Conservation (phyloP, 2,888 invertebrate genomes). For the Leptarthrus brevirostris region DNA sequence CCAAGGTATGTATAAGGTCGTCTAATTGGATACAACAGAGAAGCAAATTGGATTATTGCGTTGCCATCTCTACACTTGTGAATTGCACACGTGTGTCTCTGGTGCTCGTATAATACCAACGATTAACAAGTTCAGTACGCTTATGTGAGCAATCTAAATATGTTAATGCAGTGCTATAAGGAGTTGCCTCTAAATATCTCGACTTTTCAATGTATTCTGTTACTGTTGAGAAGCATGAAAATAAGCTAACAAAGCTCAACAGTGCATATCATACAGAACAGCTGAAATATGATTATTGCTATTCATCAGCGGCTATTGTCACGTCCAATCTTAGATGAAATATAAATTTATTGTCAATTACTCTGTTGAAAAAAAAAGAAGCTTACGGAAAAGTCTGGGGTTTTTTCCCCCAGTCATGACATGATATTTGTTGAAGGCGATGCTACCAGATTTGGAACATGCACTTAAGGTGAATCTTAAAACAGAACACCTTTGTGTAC, state of each 20-base stretch:
- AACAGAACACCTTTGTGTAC: not conserved
- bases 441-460: not conserved
- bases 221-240: no score
- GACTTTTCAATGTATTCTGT: no score
- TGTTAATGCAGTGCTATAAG: no score
- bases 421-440: not conserved
- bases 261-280: not conserved
- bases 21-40: constrained; percentile 57
- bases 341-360: constrained; percentile 32
- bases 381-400: constrained; percentile 5
- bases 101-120: constrained; percentile 16
- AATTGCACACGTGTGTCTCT: constrained; percentile 54
- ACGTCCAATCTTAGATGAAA: not conserved
- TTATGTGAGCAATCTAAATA: not conserved
- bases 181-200: no score
- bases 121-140: not conserved
- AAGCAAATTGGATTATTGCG: constrained; percentile 57
- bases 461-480: not conserved
- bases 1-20: constrained; percentile 57
- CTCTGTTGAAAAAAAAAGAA: not conserved
- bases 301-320: constrained; percentile 14
- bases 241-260: no score
- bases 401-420: constrained; percentile 13
- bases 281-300: constrained; percentile 21
- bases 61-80: constrained; percentile 52